Percentiles rank a stretch among this genome's conserved stretches.
phyloP scores from a whole-genome alignment of 1,140 invertebrate genomes.

The Rhagoletis pomonella region DNA sequence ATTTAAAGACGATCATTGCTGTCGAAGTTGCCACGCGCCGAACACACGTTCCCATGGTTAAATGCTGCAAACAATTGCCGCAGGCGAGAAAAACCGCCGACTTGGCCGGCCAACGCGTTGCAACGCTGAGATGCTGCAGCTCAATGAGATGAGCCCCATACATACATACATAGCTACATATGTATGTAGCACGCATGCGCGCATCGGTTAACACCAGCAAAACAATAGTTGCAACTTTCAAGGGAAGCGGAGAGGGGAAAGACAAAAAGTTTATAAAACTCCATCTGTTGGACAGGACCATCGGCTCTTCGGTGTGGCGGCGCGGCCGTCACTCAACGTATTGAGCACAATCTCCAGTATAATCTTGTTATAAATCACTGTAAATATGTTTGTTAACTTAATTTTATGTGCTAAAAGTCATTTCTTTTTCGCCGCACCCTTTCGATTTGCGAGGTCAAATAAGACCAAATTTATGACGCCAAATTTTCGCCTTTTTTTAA shows the following conservation, averaged over 20 bases:
- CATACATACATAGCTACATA: background rate
- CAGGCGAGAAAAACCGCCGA: slow-evolving; percentile 71
- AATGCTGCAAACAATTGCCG: slow-evolving; percentile 59
- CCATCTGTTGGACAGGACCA: background rate
- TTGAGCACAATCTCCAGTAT: background rate
- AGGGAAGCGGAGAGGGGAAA: too few relatives aligned
- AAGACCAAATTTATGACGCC: too few relatives aligned
- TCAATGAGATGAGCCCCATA: background rate
- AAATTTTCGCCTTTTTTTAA: too few relatives aligned
- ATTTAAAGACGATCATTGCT: slow-evolving; percentile 55
- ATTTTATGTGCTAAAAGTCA: slow-evolving; percentile 53
- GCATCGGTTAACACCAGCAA: background rate
- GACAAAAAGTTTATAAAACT: background rate
- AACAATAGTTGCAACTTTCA: too few relatives aligned
- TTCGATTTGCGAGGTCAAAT: slow-evolving; percentile 55
- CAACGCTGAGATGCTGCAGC: background rate
- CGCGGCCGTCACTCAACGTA: background rate
- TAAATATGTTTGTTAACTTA: background rate
- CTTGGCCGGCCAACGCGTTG: slow-evolving; percentile 4
- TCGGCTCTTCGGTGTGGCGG: background rate
- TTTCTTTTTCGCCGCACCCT: background rate
- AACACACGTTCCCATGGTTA: slow-evolving; percentile 53
- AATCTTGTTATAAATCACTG: slow-evolving; percentile 24
- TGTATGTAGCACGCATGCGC: slow-evolving; percentile 15
- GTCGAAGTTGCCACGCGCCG: slow-evolving; percentile 60